Evolutionary conservation across 2,888 invertebrate species (phyloP), one percentile per base, ranked within the genome.

Genomic region (Aporophyla lueneburgensis): DNA sequence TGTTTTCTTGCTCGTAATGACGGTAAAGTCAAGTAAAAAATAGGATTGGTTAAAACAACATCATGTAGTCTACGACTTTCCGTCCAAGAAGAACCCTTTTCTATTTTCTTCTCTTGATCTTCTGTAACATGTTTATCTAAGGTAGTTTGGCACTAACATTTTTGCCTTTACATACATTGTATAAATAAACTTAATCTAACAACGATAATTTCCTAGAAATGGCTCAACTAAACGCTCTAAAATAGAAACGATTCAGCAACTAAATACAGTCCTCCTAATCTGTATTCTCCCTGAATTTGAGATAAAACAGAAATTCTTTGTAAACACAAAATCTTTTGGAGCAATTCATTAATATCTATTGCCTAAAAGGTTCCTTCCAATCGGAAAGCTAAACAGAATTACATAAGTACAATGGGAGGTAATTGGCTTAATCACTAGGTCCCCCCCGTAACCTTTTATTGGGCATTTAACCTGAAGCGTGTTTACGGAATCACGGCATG

Each of bases 361-460:
- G 83, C 88, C 76, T 71, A 83, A 84, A 88, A 88, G 85, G 87
- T 87, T 59, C 58, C 63, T 75, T 83, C 85, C 86, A 81, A 89
- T 90, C 81, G 88, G 84, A 89, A 89, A 90, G 87, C 87, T 91
- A 92, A 92, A 92, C 88, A 91, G 87, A 91, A 92, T 89, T 86
- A 89, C 79, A 86, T 78, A 81, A 83, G 90, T 87, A 92, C 91
- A 92, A 93, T 92, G 85, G 87, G 85, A 89, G 86, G 91, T 93
- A 93, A 93, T 93, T 91, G 90, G 84, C 88, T 92, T 94, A 94
- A 94, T 94, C 91, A 91, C 91, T 87, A 88, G 77, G 86, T 89
- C 89, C 88, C 83, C 76, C 63, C 89, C 85, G 90, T 94, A 91
- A 92, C 88, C 81, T 92, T 94, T 94, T 93, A 94, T 94, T 89